These are phyloP conservation scores for Enoplosus armatus DNA, from an alignment of 2,797 vertebrate species.

Conservation along the genomic window DNA sequence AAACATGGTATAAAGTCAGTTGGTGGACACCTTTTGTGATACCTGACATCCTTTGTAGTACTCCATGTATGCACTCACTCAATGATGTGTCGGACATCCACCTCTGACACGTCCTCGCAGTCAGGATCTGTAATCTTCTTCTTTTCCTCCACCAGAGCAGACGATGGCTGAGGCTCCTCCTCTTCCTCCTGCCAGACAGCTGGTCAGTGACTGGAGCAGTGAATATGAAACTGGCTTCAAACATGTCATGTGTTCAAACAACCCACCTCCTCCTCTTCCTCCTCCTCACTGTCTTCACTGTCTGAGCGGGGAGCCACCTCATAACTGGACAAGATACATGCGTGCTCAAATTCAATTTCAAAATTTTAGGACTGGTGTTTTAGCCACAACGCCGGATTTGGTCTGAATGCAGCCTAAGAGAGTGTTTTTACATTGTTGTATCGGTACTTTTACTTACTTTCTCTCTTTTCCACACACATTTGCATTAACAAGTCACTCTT, in stretches of 20 bases:
- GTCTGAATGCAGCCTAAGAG: no score
- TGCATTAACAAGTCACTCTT: no score
- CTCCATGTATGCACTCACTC: constrained; percentile 82
- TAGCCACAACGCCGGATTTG: no score
- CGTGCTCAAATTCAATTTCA: background rate
- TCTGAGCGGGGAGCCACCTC: constrained; percentile 97
- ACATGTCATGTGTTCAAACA: constrained; percentile 17
- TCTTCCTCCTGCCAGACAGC: constrained; percentile 84
- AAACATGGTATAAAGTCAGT: background rate
- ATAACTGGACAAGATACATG: constrained; percentile 83
- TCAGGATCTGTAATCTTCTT: constrained; percentile 95
- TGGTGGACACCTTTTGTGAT: background rate
- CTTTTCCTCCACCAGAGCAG: constrained; percentile 87
- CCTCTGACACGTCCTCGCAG: constrained; percentile 92
- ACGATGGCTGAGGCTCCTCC: constrained; percentile 83
- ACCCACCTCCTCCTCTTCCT: constrained; percentile 85
- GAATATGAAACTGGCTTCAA: constrained; percentile 14
- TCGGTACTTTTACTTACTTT: no score
- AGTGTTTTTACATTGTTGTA: no score
- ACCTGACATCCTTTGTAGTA: background rate
- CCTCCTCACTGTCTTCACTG: constrained; percentile 96
- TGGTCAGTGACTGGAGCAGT: constrained; percentile 23
- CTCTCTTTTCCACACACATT: no score
- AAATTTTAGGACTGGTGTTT: no score
- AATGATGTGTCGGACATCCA: constrained; percentile 92